phyloP scores from a whole-genome alignment of 2,888 invertebrate genomes.

The Sphinx pinastri region DNA sequence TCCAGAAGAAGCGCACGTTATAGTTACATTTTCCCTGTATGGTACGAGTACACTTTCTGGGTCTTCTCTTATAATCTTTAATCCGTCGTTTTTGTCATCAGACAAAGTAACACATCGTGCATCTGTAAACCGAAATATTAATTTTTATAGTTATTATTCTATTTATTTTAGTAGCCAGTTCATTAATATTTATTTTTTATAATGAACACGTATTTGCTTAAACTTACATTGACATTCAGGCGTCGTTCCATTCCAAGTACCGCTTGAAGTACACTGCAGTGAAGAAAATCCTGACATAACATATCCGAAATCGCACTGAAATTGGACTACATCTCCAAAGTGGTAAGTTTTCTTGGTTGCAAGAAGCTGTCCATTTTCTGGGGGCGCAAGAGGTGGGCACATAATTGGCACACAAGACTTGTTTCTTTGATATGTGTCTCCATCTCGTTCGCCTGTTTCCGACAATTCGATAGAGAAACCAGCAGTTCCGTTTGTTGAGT shows the following conservation, averaged over 20 bases:
- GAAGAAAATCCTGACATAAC: conserved; percentile 95
- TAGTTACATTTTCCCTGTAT: conserved; percentile 95
- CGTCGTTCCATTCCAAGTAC: conserved; percentile 96
- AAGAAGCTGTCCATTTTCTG: conserved; percentile 93
- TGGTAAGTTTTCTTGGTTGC: conserved; percentile 93
- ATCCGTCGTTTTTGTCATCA: conserved; percentile 94
- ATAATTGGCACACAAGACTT: conserved; percentile 97
- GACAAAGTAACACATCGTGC: conserved; percentile 95
- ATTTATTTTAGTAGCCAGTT: background rate
- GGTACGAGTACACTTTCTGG: conserved; percentile 93
- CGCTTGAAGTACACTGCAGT: conserved; percentile 93
- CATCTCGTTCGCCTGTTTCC: conserved; percentile 94
- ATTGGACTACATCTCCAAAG: conserved; percentile 94
- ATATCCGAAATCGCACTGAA: conserved; percentile 97
- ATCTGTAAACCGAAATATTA: conserved; percentile 80
- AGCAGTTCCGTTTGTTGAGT: conserved; percentile 94
- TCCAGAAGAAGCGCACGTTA: conserved; percentile 91
- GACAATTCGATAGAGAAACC: conserved; percentile 91
- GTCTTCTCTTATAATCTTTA: conserved; percentile 90
- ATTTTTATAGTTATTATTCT: background rate
- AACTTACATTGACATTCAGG: conserved; percentile 96
- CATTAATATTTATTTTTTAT: background rate
- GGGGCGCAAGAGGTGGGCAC: conserved; percentile 90
- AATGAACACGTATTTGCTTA: background rate
- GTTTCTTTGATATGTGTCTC: conserved; percentile 94